These are phyloP conservation scores for Diaphora mendica DNA, from an alignment of 2,888 invertebrate species.

Conservation along the genomic window DNA sequence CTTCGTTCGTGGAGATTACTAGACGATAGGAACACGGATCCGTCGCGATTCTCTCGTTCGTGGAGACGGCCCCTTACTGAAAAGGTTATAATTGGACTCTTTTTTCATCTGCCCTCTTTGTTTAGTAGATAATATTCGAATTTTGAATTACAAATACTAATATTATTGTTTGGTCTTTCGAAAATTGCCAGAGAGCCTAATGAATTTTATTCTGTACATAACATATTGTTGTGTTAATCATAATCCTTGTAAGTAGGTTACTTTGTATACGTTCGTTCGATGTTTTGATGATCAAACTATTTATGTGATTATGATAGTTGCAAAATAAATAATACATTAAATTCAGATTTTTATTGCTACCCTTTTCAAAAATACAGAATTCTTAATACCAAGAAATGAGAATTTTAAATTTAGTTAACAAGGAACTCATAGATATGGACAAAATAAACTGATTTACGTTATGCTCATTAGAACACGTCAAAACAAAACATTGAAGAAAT, in stretches of 20 bases:
- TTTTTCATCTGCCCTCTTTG: neutral
- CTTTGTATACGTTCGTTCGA: slow-evolving; percentile 48
- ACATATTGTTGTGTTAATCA: slow-evolving; percentile 38
- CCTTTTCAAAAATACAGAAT: neutral
- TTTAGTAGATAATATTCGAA: neutral
- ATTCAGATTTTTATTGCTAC: slow-evolving; percentile 17
- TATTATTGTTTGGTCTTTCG: neutral
- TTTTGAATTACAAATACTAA: neutral
- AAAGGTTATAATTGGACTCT: neutral
- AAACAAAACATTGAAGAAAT: too few species aligned
- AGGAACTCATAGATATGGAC: neutral
- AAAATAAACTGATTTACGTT: too few species aligned
- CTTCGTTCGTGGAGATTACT: too few species aligned
- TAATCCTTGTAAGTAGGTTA: slow-evolving; percentile 43
- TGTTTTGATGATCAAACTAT: slow-evolving; percentile 50
- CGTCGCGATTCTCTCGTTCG: too few species aligned
- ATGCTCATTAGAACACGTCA: too few species aligned
- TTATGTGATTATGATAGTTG: slow-evolving; percentile 51
- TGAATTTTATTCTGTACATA: slow-evolving; percentile 14
- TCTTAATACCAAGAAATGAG: neutral
- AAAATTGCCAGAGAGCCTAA: slow-evolving; percentile 12
- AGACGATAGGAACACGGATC: too few species aligned
- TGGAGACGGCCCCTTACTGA: too few species aligned
- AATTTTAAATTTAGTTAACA: neutral
- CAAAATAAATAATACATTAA: slow-evolving; percentile 43